Base-by-base conservation (phyloP, 2,797 vertebrate genomes). In the Antennarius maculatus region DNA sequence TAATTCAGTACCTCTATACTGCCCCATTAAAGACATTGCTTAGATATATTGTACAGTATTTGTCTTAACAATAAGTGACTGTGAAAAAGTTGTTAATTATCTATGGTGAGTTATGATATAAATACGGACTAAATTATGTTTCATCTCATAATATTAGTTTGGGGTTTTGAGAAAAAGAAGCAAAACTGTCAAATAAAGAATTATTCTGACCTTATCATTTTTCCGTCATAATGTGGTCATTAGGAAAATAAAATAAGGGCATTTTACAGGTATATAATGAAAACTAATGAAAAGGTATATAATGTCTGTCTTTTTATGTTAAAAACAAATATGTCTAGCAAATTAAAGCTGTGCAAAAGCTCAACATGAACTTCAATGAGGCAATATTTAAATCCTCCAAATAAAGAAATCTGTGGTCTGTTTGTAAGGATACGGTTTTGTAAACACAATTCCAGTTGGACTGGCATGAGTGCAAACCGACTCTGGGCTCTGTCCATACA, bases 391-490 rank as follows among this genome's bases (percentile, higher is more conserved):
- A 82, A 52, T 73, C 77, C 71, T 70, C 31, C 58, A 83, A 80
- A 82, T 73, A 82, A 71, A 82, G 59, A 74, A 74, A 68, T 71
- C 69, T 77, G 80, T 13, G 55, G 31, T 70, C 11, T 79, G 80
- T 81, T 83, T 80, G 57, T 58, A 42, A 50, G 43, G 66, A 73
- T 58, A 5, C 46, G 54, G 63, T 66, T 51, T 56, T 29, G 65
- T 55, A 75, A 85, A 85, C 54, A 69, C 34, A 54, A 27, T 17
- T 72, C 64, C 74, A 79, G 80, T 58, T 71, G 71, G 76, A 80
- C 58, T 50, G 66, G 65, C 60, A 54, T 31, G 77, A 56, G 59
- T 12, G 31, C 61, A 61, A 61, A 77, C 45, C 61, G 60, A 50
- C 66, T 73, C 51, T 46, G 60, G 42, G 47, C 53, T 77, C 48